phyloP scores from a whole-genome alignment of 53 echinoderm and acorn worm genomes.

The Paracentrotus lividus region DNA sequence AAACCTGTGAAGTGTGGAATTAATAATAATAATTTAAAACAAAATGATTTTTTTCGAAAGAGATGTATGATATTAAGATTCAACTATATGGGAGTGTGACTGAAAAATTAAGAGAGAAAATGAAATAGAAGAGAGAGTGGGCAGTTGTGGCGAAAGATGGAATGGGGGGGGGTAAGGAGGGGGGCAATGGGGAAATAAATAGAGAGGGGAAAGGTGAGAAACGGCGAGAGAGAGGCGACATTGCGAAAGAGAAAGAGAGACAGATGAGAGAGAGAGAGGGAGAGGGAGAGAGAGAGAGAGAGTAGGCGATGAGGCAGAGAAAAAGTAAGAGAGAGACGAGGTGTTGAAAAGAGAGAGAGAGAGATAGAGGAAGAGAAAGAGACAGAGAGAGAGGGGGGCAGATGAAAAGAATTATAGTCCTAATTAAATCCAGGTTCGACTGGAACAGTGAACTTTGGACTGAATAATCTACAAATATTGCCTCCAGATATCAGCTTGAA shows the following conservation, averaged over 20 bases:
- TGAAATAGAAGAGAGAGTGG: too few species aligned
- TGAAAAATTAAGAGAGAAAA: too few species aligned
- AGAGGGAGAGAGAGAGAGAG: not conserved
- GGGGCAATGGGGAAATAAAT: not conserved
- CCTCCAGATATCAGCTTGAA: not conserved
- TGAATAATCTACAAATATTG: not conserved
- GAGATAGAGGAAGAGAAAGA: not conserved
- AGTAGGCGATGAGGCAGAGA: not conserved
- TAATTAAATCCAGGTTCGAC: not conserved
- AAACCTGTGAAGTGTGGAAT: too few species aligned
- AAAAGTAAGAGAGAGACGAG: not conserved
- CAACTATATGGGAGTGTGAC: too few species aligned
- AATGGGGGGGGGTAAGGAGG: too few species aligned
- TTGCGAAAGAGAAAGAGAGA: not conserved
- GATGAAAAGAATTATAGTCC: too few species aligned
- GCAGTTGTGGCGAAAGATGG: too few species aligned
- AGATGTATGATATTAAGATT: too few species aligned
- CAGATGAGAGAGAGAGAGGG: not conserved
- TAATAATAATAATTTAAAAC: too few species aligned
- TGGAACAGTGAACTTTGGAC: not conserved
- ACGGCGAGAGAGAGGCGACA: not conserved
- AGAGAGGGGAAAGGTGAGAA: not conserved
- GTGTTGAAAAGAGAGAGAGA: not conserved
- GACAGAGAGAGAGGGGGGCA: not conserved
- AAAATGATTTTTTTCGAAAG: too few species aligned